Evolutionary conservation across 2,113 vertebrate genomes (phyloP).

Genomic region (Otus sunia): DNA sequence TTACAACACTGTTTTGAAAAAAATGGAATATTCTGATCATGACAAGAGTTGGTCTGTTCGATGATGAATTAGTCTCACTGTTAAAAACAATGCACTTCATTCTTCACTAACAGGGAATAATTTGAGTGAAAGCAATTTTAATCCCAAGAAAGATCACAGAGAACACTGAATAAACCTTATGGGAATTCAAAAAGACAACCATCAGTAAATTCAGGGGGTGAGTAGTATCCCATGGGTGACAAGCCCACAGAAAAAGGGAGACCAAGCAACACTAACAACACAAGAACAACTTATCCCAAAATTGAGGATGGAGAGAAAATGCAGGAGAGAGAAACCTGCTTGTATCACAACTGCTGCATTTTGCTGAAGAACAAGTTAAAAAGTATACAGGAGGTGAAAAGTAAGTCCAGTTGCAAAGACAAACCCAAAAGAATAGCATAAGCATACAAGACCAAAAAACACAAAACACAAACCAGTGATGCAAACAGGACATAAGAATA

Average conservation of each 20-base stretch:
- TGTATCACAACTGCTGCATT: background rate
- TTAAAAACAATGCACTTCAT: background rate
- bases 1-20: background rate
- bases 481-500: background rate
- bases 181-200: background rate
- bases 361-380: background rate
- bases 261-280: background rate
- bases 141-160: background rate
- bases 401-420: background rate
- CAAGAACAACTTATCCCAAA: background rate
- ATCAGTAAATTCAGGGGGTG: background rate
- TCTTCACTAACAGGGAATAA: background rate
- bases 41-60: background rate
- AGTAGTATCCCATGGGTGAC: background rate
- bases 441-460: background rate
- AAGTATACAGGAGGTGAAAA: background rate
- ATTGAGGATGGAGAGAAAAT: background rate
- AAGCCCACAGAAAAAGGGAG: background rate
- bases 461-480: background rate
- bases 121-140: background rate
- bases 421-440: background rate
- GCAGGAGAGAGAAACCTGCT: background rate
- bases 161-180: background rate
- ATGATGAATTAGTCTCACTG: background rate
- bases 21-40: background rate